Evolutionary conservation across 2,888 invertebrate species (phyloP).

Genomic region (Andricus quercusramuli): DNA sequence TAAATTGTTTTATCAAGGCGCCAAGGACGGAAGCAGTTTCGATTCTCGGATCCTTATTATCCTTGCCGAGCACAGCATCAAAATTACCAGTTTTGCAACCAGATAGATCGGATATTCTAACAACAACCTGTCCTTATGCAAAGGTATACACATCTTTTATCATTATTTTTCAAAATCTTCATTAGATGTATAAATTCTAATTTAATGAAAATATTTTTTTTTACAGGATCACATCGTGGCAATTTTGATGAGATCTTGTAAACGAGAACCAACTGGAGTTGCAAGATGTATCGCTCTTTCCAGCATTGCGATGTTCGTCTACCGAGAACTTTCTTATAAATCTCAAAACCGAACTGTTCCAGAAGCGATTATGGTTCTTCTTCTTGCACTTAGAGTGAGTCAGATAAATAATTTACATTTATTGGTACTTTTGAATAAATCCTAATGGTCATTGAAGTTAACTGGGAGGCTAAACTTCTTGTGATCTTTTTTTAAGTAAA

Average conservation of each 20-base stretch:
- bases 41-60: slow-evolving; percentile 91
- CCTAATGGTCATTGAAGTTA: neutral
- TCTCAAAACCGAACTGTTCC: slow-evolving; percentile 84
- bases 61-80: slow-evolving; percentile 87
- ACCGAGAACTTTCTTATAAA: slow-evolving; percentile 83
- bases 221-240: slow-evolving; percentile 92
- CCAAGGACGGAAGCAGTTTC: slow-evolving; percentile 95
- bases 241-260: slow-evolving; percentile 92
- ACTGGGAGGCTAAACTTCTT: neutral
- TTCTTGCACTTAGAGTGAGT: slow-evolving; percentile 85
- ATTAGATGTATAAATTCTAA: slow-evolving; percentile 2
- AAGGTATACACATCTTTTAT: slow-evolving; percentile 80
- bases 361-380: slow-evolving; percentile 85
- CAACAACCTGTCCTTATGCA: slow-evolving; percentile 85
- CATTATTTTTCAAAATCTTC: slow-evolving; percentile 28
- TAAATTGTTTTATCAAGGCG: slow-evolving; percentile 79
- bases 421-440: neutral
- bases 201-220: slow-evolving; percentile 58
- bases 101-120: slow-evolving; percentile 81
- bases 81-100: slow-evolving; percentile 86
- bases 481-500: neutral
- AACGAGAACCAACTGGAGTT: slow-evolving; percentile 91
- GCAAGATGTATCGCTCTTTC: slow-evolving; percentile 94
- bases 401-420: slow-evolving; percentile 23
- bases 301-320: slow-evolving; percentile 88